Conservation (phyloP, 2,113 vertebrate genomes). For the Condylura cristata region DNA sequence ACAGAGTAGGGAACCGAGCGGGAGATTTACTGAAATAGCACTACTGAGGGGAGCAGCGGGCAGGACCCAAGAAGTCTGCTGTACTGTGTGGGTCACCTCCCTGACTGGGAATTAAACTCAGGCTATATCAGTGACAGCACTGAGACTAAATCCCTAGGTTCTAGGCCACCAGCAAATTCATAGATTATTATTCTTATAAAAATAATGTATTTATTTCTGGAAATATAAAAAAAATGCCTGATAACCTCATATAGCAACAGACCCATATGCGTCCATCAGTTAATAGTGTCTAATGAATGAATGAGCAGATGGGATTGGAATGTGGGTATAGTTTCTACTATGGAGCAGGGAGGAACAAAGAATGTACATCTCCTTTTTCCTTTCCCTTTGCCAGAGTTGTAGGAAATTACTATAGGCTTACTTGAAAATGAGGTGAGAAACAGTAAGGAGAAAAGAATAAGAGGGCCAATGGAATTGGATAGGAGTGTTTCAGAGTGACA, state of each 20-base stretch:
- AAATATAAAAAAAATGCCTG: neutral
- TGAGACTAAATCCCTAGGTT: too few species aligned
- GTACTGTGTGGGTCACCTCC: too few species aligned
- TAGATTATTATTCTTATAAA: neutral
- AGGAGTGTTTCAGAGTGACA: fast-evolving
- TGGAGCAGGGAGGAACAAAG: too few species aligned
- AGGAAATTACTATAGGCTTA: fast-evolving
- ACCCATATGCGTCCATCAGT: too few species aligned
- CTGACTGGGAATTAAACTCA: too few species aligned
- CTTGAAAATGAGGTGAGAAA: neutral
- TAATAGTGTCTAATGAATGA: neutral
- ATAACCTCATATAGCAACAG: neutral
- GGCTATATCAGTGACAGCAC: too few species aligned
- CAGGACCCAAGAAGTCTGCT: too few species aligned
- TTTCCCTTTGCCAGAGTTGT: neutral
- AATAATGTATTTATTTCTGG: neutral
- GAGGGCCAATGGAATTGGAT: neutral
- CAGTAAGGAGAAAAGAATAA: neutral
- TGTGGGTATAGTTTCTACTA: neutral
- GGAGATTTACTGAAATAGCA: too few species aligned
- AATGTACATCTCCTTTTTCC: neutral
- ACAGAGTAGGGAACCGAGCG: too few species aligned
- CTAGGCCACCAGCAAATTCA: too few species aligned
- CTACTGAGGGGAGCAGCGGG: too few species aligned
- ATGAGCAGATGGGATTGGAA: neutral